Conservation (phyloP, 53 echinoderm and acorn worm species). For the Paracentrotus lividus region DNA sequence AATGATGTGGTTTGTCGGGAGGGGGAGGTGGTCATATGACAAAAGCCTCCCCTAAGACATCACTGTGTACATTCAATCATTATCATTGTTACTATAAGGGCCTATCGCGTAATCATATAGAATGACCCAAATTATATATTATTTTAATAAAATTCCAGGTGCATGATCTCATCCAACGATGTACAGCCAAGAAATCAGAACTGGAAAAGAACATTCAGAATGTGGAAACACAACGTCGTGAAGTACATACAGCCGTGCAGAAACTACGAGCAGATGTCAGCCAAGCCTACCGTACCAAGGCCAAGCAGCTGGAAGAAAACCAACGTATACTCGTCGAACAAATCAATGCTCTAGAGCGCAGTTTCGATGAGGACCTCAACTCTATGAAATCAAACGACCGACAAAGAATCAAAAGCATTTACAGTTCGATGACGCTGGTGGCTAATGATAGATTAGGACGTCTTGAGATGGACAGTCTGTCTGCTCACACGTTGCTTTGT, state of each 20-base stretch:
- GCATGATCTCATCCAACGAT: neutral
- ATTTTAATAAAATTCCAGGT: too few relatives aligned
- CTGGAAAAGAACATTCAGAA: slow-evolving; percentile 42
- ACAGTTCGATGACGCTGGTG: neutral
- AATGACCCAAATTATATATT: too few relatives aligned
- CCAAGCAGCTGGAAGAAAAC: neutral
- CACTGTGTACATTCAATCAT: too few relatives aligned
- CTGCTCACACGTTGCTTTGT: slow-evolving; percentile 13
- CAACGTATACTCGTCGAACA: neutral
- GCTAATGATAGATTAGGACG: slow-evolving; percentile 9
- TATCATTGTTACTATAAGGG: too few relatives aligned
- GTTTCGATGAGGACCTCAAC: slow-evolving; percentile 17
- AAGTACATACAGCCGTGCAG: neutral
- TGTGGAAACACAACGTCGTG: neutral
- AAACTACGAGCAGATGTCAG: neutral
- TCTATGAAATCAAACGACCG: neutral
- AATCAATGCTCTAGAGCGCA: neutral
- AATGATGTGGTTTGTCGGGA: too few relatives aligned
- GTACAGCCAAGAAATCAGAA: slow-evolving; percentile 4
- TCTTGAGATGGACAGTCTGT: slow-evolving; percentile 19
- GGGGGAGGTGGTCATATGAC: too few relatives aligned
- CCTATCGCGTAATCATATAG: too few relatives aligned
- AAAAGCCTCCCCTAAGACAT: too few relatives aligned
- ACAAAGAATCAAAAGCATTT: slow-evolving; percentile 15
- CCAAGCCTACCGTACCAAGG: neutral